A percentile compares a stretch with the other conserved stretches of the same genome.
Evolutionary conservation across 2,113 vertebrate species (phyloP).

Genomic region (Dicrurus megarhynchus): DNA sequence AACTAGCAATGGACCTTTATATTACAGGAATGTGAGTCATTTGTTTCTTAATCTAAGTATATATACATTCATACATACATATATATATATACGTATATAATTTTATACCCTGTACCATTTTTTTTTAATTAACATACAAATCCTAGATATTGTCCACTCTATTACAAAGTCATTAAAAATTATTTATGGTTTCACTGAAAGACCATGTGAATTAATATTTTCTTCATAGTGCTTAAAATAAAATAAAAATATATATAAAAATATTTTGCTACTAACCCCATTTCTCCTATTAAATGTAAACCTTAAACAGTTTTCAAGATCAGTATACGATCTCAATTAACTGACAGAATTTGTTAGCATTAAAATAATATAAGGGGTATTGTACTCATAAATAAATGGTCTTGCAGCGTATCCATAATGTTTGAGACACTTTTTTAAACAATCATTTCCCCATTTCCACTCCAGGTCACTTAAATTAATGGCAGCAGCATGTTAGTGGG

Average conservation of each 20-base stretch:
- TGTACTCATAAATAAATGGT: conserved; percentile 74
- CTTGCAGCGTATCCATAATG: conserved; percentile 72
- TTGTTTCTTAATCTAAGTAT: conserved; percentile 71
- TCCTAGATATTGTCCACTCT: conserved; percentile 69
- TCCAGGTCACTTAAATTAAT: conserved; percentile 44
- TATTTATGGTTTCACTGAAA: conserved; percentile 75
- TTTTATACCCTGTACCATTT: conserved; percentile 76
- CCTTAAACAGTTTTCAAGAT: conserved; percentile 75
- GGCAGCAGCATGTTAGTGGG: conserved; percentile 49
- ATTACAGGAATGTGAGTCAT: conserved; percentile 76
- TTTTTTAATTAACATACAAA: conserved; percentile 73
- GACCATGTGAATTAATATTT: conserved; percentile 72
- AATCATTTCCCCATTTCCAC: conserved; percentile 28
- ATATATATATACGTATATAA: conserved; percentile 71
- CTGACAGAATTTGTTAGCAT: conserved; percentile 65
- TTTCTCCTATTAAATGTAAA: conserved; percentile 77
- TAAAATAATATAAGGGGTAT: conserved; percentile 56
- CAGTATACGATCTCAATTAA: conserved; percentile 69
- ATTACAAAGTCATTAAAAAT: conserved; percentile 79
- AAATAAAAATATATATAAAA: conserved; percentile 80
- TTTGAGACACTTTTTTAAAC: conserved; percentile 48
- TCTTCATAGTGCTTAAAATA: conserved; percentile 74
- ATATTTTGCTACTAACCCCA: conserved; percentile 77
- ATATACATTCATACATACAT: conserved; percentile 75
- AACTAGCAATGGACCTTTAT: conserved; percentile 74